Evolutionary conservation across 1,140 invertebrate species (phyloP), one percentile per base, ranked within the genome.

Genomic region (Sinonovacula constricta): DNA sequence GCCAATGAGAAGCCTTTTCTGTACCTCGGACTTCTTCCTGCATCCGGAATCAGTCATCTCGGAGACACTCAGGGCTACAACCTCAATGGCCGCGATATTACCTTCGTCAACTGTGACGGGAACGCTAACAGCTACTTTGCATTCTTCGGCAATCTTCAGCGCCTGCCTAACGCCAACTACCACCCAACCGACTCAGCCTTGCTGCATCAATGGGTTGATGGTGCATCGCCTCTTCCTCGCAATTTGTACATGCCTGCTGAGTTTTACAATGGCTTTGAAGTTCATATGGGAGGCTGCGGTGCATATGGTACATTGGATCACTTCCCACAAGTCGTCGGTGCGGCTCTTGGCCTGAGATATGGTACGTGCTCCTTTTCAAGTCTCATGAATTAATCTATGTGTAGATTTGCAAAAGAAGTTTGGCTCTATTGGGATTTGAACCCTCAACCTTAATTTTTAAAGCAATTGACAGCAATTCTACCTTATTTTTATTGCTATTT

Each of bases 71-170:
- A 77, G 51, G 74, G 74, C 2, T 77, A 77, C 28, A 56, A 60
- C 24, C 15, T 60, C 18, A 56, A 77, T 15, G 74, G 74, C 26
- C 12, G 26, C 0, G 74, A 77, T 68, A 30, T 49, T 14, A 59
- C 54, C 10, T 77, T 67, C 26, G 18, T 33, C 12, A 77, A 77
- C 39, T 77, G 74, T 60, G 74, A 77, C 14, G 74, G 74, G 22
- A 77, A 60, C n/a, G 0, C 74, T 7, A 77, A 77, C 36, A 77
- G 49, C 30, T 77, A 77, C 34, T 68, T 77, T 34, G 74, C 54
- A 10, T 77, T 77, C 33, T n/a, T 68, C 7, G 54, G 60, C 24
- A 77, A 77, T 51, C 31, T 22, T 0, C 56, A 77, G 10, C 18
- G 59, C 49, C 36, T 26, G 4, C 34, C 74, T 2, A 53, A 51